A percentile compares a stretch with the other conserved stretches of the same genome.
These are phyloP conservation scores for Periophthalmus modestus DNA, from an alignment of 2,113 vertebrate species.

Conservation along the genomic window DNA sequence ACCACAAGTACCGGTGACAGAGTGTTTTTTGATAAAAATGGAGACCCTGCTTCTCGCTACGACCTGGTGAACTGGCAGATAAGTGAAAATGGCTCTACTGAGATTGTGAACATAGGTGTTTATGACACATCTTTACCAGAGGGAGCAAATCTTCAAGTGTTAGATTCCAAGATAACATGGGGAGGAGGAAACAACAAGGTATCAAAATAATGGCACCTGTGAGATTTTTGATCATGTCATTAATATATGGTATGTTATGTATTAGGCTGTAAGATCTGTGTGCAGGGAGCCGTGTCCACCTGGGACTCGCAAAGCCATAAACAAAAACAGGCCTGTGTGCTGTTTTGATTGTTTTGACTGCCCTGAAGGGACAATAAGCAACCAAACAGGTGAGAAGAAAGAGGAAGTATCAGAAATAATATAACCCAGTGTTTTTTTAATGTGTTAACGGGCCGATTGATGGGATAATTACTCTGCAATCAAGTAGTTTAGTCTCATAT, in stretches of 20 bases:
- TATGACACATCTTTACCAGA: slow-evolving; percentile 62
- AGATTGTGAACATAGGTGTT: slow-evolving; percentile 60
- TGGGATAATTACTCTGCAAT: background rate
- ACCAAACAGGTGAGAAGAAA: slow-evolving; percentile 63
- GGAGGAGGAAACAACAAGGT: slow-evolving; percentile 37
- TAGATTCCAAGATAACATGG: slow-evolving; percentile 56
- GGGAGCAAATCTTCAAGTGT: slow-evolving; percentile 45
- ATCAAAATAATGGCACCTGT: background rate
- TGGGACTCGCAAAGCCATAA: slow-evolving; percentile 52
- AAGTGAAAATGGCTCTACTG: slow-evolving; percentile 47
- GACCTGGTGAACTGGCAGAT: slow-evolving; percentile 78
- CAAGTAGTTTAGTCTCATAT: background rate
- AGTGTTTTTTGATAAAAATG: slow-evolving; percentile 74
- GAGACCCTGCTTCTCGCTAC: slow-evolving; percentile 70
- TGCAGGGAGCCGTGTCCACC: slow-evolving; percentile 55
- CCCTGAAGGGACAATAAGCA: slow-evolving; percentile 72
- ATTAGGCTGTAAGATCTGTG: slow-evolving; percentile 46
- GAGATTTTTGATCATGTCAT: background rate
- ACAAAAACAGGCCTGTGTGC: slow-evolving; percentile 60
- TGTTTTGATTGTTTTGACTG: slow-evolving; percentile 77
- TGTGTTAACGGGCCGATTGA: background rate
- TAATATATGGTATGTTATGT: background rate
- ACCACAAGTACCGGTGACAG: slow-evolving; percentile 61
- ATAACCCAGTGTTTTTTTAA: background rate
- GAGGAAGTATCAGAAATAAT: background rate